Conservation (phyloP, 1,140 invertebrate species). For the Nephotettix cincticeps region DNA sequence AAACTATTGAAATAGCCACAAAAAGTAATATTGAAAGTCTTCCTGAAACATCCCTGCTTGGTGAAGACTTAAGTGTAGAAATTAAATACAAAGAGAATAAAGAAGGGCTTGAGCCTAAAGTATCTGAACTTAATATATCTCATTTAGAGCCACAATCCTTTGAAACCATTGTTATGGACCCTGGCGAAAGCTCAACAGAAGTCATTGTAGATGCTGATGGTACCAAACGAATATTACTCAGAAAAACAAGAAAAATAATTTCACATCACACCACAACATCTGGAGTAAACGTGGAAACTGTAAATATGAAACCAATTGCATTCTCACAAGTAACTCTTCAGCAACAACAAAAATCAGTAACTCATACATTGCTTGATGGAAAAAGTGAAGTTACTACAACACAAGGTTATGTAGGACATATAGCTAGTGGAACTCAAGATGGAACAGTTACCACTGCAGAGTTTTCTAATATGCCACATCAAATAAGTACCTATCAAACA, state of each 20-base stretch:
- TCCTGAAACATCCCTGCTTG: slow-evolving; percentile 27
- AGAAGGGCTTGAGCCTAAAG: slow-evolving; percentile 47
- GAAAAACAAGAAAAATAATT: slow-evolving; percentile 54
- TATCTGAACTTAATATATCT: slow-evolving; percentile 62
- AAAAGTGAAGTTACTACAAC: slow-evolving; percentile 58
- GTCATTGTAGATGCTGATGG: slow-evolving; percentile 77
- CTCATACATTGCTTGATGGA: slow-evolving; percentile 60
- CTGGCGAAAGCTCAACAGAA: slow-evolving; percentile 74
- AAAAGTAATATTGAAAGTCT: slow-evolving; percentile 50
- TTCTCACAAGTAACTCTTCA: slow-evolving; percentile 64
- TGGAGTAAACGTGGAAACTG: background rate
- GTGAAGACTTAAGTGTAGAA: slow-evolving; percentile 62
- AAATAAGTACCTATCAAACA: slow-evolving; percentile 51
- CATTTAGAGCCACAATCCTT: slow-evolving; percentile 70
- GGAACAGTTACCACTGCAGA: slow-evolving; percentile 62
- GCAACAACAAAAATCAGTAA: slow-evolving; percentile 62
- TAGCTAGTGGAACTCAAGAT: slow-evolving; percentile 58
- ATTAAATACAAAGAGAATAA: slow-evolving; percentile 64
- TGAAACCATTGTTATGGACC: slow-evolving; percentile 73
- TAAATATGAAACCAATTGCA: slow-evolving; percentile 49
- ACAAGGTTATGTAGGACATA: slow-evolving; percentile 60
- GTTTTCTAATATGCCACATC: slow-evolving; percentile 59
- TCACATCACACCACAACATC: slow-evolving; percentile 48
- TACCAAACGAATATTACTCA: slow-evolving; percentile 75
- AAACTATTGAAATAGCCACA: slow-evolving; percentile 76